Evolutionary conservation across 2,797 vertebrate genomes (phyloP), one percentile per base, ranked within the genome.

Genomic region (Crenuchus spilurus): DNA sequence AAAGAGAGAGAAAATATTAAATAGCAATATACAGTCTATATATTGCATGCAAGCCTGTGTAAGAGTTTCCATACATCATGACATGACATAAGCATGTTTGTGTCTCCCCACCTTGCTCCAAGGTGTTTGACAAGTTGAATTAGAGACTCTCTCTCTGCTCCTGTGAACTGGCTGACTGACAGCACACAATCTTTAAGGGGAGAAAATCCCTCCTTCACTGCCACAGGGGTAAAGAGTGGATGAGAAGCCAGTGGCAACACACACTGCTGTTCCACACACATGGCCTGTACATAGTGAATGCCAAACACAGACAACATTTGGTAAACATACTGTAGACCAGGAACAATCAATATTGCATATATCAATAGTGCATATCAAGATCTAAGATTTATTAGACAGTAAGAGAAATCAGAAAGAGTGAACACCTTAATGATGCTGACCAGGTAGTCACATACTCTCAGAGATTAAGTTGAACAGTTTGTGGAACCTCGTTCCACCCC

Each of bases 121-220:
- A 99, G 92, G 71, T 92, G 86, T 73, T 91, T 94, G 68, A 96
- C 94, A 74, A 99, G 90, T 70, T 94, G 94, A 74, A 94, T 88
- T 84, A 99, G 84, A 1, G 96, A 96, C 69, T 98, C 96, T 81
- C 96, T 93, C 89, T 99, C 97, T 18, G 93, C 93, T 77, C 97
- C 97, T 0, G 83, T 94, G 88, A 96, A 99, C 84, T 98, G 97
- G 79, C 97, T 99, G 82, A 99, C 93, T 0, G 98, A 99, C 60
- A 99, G 94, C 39, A 99, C 93, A 58, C 95, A 98, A 24, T 84
- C 84, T 69, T 85, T 90, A 75, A 99, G 92, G 37, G 97, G 96
- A 35, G 84, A 84, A 70, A 78, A 75, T 79, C 94, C 94, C 63
- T 95, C 91, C 90, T 93, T 91, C 80, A 95, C 85, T 6, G 92